phyloP scores from a whole-genome alignment of 2,797 vertebrate genomes.

The Myotis daubentonii region DNA sequence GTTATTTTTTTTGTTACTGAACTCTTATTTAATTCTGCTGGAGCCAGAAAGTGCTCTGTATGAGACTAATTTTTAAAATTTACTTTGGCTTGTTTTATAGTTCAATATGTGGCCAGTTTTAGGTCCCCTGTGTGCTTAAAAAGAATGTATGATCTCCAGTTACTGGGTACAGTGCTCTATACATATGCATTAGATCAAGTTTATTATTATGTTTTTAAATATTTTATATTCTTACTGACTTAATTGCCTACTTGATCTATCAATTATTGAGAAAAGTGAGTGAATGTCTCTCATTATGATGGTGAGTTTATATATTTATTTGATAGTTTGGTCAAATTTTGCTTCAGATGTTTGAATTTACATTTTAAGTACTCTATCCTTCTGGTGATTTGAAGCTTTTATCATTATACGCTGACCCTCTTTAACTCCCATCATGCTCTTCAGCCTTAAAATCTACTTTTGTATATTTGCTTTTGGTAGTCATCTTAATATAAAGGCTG shows the following conservation, averaged over 20 bases:
- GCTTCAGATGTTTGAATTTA: neutral
- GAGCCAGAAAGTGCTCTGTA: neutral
- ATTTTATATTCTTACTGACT: neutral
- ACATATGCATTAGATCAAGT: neutral
- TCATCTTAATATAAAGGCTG: neutral
- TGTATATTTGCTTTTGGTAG: neutral
- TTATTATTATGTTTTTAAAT: neutral
- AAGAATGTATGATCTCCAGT: neutral
- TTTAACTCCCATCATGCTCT: neutral
- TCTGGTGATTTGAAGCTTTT: neutral
- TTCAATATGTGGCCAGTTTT: neutral
- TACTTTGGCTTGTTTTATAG: neutral
- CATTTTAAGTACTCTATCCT: neutral
- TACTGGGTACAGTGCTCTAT: neutral
- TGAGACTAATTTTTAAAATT: constrained; percentile 6
- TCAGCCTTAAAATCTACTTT: constrained; percentile 25
- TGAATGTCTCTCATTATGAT: neutral
- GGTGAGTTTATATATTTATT: neutral
- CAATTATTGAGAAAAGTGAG: neutral
- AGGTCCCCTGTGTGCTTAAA: neutral
- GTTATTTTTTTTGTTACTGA: neutral
- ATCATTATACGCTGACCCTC: neutral
- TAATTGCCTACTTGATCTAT: neutral
- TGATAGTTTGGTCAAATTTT: neutral
- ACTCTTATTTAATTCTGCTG: neutral